Evolutionary conservation across 1,140 invertebrate species (phyloP).

Genomic region (Globodera rostochiensis): DNA sequence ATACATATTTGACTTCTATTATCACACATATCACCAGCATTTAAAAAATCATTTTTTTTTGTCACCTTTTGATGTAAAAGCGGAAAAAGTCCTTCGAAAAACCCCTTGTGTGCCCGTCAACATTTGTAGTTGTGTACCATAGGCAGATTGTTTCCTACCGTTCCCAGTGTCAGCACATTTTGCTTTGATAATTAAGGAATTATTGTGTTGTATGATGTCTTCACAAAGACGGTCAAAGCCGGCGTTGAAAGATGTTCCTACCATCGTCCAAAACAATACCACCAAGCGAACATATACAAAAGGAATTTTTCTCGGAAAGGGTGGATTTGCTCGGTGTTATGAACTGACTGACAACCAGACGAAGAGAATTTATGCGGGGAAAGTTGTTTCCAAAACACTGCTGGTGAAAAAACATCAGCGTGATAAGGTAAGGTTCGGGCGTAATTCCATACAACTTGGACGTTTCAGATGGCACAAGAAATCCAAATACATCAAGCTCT

Average conservation of each 20-base stretch:
- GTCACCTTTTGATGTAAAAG: too few species aligned
- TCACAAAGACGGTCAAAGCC: constrained; percentile 15
- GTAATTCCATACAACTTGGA: not conserved
- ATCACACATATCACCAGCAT: too few species aligned
- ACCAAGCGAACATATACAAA: constrained; percentile 25
- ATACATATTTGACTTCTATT: too few species aligned
- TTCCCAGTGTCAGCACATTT: too few species aligned
- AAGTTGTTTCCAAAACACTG: constrained; percentile 90
- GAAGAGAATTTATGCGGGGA: constrained; percentile 83
- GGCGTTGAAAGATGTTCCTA: not conserved
- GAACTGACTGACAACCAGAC: constrained; percentile 85
- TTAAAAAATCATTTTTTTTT: too few species aligned
- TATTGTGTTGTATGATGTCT: not conserved
- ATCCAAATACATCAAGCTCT: constrained; percentile 88
- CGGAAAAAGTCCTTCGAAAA: too few species aligned
- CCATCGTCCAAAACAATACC: too few species aligned
- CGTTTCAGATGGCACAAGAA: constrained; percentile 76
- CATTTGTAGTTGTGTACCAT: too few species aligned
- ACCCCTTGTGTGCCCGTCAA: too few species aligned
- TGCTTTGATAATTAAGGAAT: too few species aligned
- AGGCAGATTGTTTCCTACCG: too few species aligned
- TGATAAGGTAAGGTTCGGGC: constrained; percentile 37
- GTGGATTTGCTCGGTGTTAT: constrained; percentile 99
- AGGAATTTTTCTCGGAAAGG: constrained; percentile 72
- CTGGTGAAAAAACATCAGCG: constrained; percentile 76